Conservation (phyloP, 1,140 invertebrate genomes). For the Lanistes nyassanus region DNA sequence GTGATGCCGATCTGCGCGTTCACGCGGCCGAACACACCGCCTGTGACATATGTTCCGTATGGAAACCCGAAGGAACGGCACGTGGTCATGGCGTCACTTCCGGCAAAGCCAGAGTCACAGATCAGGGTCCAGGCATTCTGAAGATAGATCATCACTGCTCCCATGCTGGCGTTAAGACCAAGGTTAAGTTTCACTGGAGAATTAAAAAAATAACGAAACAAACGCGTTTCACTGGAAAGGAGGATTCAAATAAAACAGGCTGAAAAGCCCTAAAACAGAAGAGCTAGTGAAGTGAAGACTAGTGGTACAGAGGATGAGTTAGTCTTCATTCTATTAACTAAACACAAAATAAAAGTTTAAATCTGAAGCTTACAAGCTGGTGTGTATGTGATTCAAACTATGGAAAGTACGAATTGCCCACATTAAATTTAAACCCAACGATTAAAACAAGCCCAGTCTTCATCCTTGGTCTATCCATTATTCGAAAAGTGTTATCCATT, state of each 20-base stretch:
- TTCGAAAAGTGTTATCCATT: too few species aligned
- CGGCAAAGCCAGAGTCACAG: slow-evolving; percentile 48
- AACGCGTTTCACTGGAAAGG: neutral
- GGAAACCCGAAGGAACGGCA: slow-evolving; percentile 38
- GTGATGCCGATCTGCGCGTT: slow-evolving; percentile 35
- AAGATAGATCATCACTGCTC: slow-evolving; percentile 49
- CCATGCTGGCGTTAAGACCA: slow-evolving; percentile 42
- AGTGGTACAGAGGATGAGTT: too few species aligned
- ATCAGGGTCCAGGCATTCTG: slow-evolving; percentile 46
- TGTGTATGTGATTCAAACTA: too few species aligned
- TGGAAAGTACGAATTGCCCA: too few species aligned
- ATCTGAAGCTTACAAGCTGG: too few species aligned
- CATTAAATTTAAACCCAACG: too few species aligned
- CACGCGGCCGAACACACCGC: slow-evolving; percentile 45
- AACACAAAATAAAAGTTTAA: too few species aligned
- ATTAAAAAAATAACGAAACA: neutral
- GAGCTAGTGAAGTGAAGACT: neutral
- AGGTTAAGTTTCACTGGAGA: slow-evolving; percentile 46
- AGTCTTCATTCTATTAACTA: too few species aligned
- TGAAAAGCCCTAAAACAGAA: neutral
- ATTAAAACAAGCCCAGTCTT: too few species aligned
- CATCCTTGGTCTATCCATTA: too few species aligned
- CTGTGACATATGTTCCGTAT: slow-evolving; percentile 31
- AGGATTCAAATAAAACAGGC: neutral
- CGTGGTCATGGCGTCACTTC: slow-evolving; percentile 38